Base-by-base conservation (phyloP, 2,113 vertebrate genomes). In the Calcarius ornatus region DNA sequence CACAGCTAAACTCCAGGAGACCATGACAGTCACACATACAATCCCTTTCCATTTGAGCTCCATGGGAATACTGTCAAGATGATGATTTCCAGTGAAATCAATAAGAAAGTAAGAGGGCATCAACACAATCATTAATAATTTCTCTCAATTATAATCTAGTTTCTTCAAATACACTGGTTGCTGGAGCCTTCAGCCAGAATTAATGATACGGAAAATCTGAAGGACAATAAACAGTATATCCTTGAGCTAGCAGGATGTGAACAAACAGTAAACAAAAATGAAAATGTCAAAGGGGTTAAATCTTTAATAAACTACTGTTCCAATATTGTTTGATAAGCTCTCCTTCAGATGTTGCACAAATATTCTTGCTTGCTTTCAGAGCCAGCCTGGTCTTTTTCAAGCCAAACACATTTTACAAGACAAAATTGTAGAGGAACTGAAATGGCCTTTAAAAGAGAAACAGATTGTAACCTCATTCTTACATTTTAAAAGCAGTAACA, bases 271-370 rank as follows among this genome's bases (percentile, higher is more conserved):
- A 90, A 87, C 75, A 89, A 90, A 93, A 92, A 86, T 61, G 56
- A 90, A 97, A 91, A 95, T 87, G 77, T 92, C 78, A 93, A 27
- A 94, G 45, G 72, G 86, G 94, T 94, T 96, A 95, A 92, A 85
- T 79, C 66, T 86, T 93, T 83, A 92, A 83, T 86, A 94, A 94
- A 88, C 53, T 78, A 51, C 48, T 20, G 11, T 51, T 91, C 65
- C 47, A 68, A 38, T 65, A 48, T 24, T 14, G 3, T 91, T 90
- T 95, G 43, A 69, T 91, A 86, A 90, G 54, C 69, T 56, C 59
- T 88, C 14, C 37, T 79, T 94, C 68, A 60, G 47, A 66, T 61
- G 15, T 53, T 90, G 50, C 79, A 70, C 63, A 70, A 72, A 86
- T 48, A 68, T 56, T 84, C 50, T 86, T 4, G 1, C 70, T 86